Conservation (phyloP, 2,113 vertebrate genomes). For the Telmatochromis sp. region DNA sequence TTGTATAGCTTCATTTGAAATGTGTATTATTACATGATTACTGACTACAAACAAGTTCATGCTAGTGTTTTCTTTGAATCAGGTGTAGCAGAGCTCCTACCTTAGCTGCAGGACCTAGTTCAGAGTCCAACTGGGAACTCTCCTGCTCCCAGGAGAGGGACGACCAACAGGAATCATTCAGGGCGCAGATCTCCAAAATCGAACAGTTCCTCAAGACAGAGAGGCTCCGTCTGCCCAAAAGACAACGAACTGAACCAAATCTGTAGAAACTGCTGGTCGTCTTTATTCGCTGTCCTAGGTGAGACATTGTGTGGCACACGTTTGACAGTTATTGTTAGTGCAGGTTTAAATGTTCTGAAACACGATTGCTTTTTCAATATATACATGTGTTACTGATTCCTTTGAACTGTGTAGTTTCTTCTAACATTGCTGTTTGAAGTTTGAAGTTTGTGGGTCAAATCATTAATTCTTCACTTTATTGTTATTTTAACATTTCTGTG, state of each 20-base stretch:
- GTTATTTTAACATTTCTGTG: background rate
- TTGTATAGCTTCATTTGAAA: background rate
- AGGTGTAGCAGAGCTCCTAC: background rate
- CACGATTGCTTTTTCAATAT: background rate
- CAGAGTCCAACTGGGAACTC: background rate
- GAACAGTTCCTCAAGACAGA: conserved; percentile 58
- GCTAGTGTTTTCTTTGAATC: background rate
- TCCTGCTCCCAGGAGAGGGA: conserved; percentile 33
- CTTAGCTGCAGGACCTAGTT: background rate
- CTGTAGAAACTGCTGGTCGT: background rate
- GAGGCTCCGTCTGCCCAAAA: conserved; percentile 44
- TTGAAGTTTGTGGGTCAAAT: fast-evolving
- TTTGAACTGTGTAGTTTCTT: background rate
- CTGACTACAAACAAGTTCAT: background rate
- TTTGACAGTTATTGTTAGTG: background rate
- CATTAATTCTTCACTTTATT: background rate
- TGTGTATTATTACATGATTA: background rate
- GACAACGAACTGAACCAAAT: conserved; percentile 16
- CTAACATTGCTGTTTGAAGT: background rate
- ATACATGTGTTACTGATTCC: background rate
- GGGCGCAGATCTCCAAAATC: conserved; percentile 61
- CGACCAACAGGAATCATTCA: conserved; percentile 47
- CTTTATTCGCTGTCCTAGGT: background rate
- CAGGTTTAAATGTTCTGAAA: background rate
- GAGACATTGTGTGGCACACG: background rate